A percentile compares a stretch with the other conserved stretches of the same genome.
These are phyloP conservation scores for Pseudorhombus dupliciocellatus DNA, from an alignment of 2,113 vertebrate species.

Conservation along the genomic window DNA sequence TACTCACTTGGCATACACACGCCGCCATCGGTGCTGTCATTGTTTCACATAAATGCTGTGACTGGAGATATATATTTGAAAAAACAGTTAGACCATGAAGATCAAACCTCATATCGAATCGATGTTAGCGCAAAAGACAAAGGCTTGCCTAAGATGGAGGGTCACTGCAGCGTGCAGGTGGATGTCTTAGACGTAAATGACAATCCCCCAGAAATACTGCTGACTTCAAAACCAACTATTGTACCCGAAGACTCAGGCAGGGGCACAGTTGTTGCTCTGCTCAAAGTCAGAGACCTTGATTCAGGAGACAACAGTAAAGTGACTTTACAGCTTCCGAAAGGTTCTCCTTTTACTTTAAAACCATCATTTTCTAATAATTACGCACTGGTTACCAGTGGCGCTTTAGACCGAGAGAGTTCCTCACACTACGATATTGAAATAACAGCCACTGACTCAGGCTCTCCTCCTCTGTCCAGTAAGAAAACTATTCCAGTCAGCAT, in stretches of 20 bases:
- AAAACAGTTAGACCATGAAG: slow-evolving; percentile 84
- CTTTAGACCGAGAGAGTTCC: slow-evolving; percentile 59
- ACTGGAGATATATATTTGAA: slow-evolving; percentile 70
- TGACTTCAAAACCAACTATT: slow-evolving; percentile 69
- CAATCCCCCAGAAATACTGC: slow-evolving; percentile 74
- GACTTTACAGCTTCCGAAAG: slow-evolving; percentile 22
- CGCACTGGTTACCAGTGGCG: slow-evolving; percentile 49
- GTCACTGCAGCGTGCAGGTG: slow-evolving; percentile 70
- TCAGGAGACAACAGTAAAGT: slow-evolving; percentile 70
- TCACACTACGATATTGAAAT: slow-evolving; percentile 60
- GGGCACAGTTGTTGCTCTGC: slow-evolving; percentile 75
- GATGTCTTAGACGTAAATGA: slow-evolving; percentile 76
- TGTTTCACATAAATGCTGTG: slow-evolving; percentile 67
- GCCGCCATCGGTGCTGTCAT: slow-evolving; percentile 22
- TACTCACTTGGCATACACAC: slow-evolving; percentile 80
- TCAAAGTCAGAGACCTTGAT: slow-evolving; percentile 70
- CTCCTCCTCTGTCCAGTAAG: slow-evolving; percentile 79
- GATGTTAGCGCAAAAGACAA: slow-evolving; percentile 76
- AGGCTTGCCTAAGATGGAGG: slow-evolving; percentile 70
- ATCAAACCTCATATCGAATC: slow-evolving; percentile 68
- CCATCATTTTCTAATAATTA: slow-evolving; percentile 69
- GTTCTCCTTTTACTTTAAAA: slow-evolving; percentile 59
- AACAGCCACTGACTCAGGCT: slow-evolving; percentile 82
- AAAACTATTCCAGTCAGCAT: slow-evolving; percentile 67
- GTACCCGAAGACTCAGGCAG: slow-evolving; percentile 62